These are phyloP conservation scores for Microdon myrmicae DNA, from an alignment of 2,888 invertebrate species.

Conservation along the genomic window DNA sequence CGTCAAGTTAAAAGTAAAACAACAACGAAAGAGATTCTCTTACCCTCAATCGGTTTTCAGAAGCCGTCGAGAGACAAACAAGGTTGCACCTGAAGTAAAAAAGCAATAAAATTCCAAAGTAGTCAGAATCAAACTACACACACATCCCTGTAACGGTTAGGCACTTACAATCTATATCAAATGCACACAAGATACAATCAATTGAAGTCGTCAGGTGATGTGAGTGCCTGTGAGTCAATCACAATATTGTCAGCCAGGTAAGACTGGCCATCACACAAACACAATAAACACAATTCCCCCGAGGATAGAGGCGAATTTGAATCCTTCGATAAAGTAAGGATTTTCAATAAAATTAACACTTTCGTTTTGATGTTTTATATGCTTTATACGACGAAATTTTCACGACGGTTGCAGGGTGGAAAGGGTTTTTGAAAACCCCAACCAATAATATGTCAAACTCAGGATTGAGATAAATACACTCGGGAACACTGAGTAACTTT, in stretches of 20 bases:
- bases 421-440: no score
- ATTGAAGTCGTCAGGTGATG: conserved; percentile 30
- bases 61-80: conserved; percentile 30
- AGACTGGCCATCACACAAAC: background rate
- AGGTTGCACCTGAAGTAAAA: conserved; percentile 20
- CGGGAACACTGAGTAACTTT: no score
- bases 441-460: no score
- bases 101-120: no score
- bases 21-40: conserved; percentile 6
- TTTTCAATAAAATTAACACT: conserved; percentile 52
- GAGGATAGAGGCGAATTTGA: conserved; percentile 22
- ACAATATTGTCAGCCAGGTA: background rate
- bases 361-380: conserved; percentile 47
- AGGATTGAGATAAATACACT: no score
- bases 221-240: conserved; percentile 17
- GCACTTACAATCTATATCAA: conserved; percentile 31
- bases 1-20: conserved; percentile 41
- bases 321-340: conserved; percentile 47
- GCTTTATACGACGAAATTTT: conserved; percentile 47
- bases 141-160: no score
- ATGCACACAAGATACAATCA: conserved; percentile 1
- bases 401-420: no score
- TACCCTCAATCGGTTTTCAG: conserved; percentile 26
- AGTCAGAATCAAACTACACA: no score
- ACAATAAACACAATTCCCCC: background rate